These are phyloP conservation scores for Tetrao urogallus DNA, from an alignment of 2,113 vertebrate species.

Conservation along the genomic window DNA sequence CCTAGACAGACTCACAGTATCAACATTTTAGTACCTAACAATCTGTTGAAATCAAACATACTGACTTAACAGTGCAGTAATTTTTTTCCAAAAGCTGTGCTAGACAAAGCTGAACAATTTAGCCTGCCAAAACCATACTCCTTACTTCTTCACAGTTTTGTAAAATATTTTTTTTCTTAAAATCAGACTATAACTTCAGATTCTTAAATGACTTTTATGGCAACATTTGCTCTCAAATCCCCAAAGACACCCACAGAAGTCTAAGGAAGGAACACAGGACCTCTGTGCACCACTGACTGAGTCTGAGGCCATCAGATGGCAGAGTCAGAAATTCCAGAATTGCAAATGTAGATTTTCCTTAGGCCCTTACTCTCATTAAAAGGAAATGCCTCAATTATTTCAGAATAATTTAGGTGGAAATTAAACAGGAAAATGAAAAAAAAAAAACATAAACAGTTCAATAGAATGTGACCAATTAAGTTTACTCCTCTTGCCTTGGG, in stretches of 20 bases:
- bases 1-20: background rate
- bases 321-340: background rate
- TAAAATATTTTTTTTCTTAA: background rate
- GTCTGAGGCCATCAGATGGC: background rate
- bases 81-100: background rate
- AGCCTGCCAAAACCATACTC: background rate
- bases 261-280: background rate
- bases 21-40: background rate
- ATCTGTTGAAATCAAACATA: background rate
- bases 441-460: conserved; percentile 21
- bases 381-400: background rate
- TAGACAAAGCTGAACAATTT: background rate
- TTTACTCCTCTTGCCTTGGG: conserved; percentile 12
- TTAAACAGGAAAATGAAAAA: conserved; percentile 38
- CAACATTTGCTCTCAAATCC: background rate
- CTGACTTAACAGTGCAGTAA: background rate
- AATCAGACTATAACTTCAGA: background rate
- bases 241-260: background rate
- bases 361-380: conserved; percentile 5
- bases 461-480: conserved; percentile 23
- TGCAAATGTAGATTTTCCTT: conserved; percentile 9
- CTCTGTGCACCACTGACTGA: background rate
- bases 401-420: conserved; percentile 9
- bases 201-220: background rate
- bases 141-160: background rate